Evolutionary conservation across 2,797 vertebrate species (phyloP).

Genomic region (Eidolon dupreanum): DNA sequence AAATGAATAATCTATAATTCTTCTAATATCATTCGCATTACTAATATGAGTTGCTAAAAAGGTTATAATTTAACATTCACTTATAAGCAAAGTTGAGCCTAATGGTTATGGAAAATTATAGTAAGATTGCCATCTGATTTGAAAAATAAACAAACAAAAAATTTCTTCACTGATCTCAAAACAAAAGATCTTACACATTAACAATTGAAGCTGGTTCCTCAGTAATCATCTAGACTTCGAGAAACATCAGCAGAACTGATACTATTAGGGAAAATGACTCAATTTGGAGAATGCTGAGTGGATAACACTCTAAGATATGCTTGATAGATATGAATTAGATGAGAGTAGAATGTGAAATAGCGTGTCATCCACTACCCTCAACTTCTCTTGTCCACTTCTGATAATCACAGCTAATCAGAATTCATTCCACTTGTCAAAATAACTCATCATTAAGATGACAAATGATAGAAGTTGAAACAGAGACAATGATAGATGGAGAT

Average conservation of each 20-base stretch:
- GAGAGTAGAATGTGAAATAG: conserved; percentile 56
- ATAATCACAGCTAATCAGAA: conserved; percentile 55
- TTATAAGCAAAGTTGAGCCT: not conserved
- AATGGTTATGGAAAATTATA: not conserved
- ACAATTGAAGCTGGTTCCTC: not conserved
- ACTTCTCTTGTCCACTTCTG: conserved; percentile 48
- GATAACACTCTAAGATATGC: conserved; percentile 27
- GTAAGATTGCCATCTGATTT: not conserved
- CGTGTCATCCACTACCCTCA: conserved; percentile 5
- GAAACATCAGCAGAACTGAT: conserved; percentile 36
- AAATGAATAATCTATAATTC: not conserved
- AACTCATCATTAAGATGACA: conserved; percentile 34
- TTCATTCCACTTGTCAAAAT: conserved; percentile 59
- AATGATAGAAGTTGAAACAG: not conserved
- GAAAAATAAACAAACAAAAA: conserved; percentile 39
- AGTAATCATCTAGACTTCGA: conserved; percentile 56
- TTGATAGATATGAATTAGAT: conserved; percentile 59
- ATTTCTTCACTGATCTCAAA: conserved; percentile 4
- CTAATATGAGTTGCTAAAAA: not conserved
- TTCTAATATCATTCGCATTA: not conserved
- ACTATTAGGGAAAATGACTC: conserved; percentile 60
- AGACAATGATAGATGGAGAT: not conserved
- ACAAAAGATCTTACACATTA: conserved; percentile 45
- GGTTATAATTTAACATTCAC: not conserved
- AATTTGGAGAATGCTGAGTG: conserved; percentile 61